Evolutionary conservation across 2,888 invertebrate genomes (phyloP), one percentile per base, ranked within the genome.

Genomic region (Danaus chrysippus): DNA sequence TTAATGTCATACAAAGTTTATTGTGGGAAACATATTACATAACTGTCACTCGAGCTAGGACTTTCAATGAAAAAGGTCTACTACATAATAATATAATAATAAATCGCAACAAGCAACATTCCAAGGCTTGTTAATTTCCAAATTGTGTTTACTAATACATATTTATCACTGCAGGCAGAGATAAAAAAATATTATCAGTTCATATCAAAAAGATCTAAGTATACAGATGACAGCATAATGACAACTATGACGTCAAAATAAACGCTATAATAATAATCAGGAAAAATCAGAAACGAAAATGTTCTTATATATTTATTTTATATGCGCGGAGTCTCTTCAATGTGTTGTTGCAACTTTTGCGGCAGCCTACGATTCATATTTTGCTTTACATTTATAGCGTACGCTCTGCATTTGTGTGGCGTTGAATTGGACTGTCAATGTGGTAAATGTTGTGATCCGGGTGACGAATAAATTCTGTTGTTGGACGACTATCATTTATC

Each of bases 341-440:
- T 81, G 80, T 80, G 80, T 49, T 81, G 81, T 55, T 79, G 77
- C 59, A 80, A 79, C 60, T 80, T 79, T 55, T 81, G 74, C 62
- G 76, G 79, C 3, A 79, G 77, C 59, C 23, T 81, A 0, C 65
- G 76, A 13, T 80, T 78, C n/a, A 66, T 77, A 13, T 74, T 78
- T 57, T 74, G 75, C 53, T 76, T 71, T 44, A 75, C 76, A 0
- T 64, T 70, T 0, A 70, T 71, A 6, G 76, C 75, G 0, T 77
- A 76, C 42, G 23, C 70, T 8, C 70, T 75, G 8, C 75, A 78
- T 56, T 34, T 78, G 12, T 73, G 74, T 23, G 78, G 77, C 0
- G 65, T 78, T 0, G 77, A 77, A 41, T 74, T 73, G 52, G 71
- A 76, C 46, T 76, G 76, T 54, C 66, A 71, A 15, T 76, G 73